phyloP scores from a whole-genome alignment of 2,113 vertebrate genomes.

The Azemiops feae region DNA sequence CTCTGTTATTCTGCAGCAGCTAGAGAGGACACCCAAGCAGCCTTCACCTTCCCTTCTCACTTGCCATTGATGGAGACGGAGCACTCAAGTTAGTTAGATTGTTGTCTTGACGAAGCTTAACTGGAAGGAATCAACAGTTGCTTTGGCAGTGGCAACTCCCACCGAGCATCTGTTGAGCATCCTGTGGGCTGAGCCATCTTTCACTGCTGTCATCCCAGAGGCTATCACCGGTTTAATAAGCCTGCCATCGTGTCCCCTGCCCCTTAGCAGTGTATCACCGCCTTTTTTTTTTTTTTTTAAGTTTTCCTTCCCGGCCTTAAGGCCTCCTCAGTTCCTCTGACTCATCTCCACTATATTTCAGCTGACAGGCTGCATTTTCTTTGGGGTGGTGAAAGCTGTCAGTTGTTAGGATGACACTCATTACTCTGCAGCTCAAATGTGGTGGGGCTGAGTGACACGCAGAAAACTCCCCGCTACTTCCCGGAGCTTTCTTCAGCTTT shows the following conservation, averaged over 20 bases:
- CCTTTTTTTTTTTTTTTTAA: background rate
- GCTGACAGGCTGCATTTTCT: constrained; percentile 29
- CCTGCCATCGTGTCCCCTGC: background rate
- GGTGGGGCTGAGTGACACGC: constrained; percentile 7
- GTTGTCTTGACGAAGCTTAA: background rate
- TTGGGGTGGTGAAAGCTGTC: constrained; percentile 31
- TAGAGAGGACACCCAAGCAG: background rate
- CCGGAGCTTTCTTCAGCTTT: background rate
- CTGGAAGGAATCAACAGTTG: background rate
- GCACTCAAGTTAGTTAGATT: too few relatives aligned
- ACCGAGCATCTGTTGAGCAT: background rate
- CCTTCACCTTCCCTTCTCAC: background rate
- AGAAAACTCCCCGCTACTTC: constrained; percentile 3
- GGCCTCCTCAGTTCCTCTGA: background rate
- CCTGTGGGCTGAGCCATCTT: background rate
- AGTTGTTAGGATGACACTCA: constrained; percentile 11
- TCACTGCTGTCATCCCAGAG: constrained; percentile 20
- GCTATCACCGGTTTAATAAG: constrained; percentile 13
- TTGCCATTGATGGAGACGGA: background rate
- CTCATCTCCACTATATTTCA: constrained; percentile 4
- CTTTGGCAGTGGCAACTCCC: background rate
- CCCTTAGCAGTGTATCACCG: background rate
- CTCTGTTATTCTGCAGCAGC: background rate
- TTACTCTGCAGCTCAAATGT: constrained; percentile 1
- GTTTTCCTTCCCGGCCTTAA: background rate